Conservation (phyloP, 2,113 vertebrate species). For the Gambusia affinis region DNA sequence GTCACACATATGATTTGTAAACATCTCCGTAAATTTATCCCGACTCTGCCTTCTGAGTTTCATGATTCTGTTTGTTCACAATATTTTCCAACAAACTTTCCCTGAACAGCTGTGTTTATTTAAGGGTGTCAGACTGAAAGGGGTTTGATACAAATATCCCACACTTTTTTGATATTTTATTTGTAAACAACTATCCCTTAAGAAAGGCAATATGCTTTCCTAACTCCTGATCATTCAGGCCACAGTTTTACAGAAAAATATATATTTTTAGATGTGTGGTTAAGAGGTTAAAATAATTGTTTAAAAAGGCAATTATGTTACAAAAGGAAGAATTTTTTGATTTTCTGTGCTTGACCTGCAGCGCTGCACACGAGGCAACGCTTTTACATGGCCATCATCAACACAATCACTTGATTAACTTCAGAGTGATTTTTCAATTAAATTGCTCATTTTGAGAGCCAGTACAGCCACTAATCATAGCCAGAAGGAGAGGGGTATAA, state of each 20-base stretch:
- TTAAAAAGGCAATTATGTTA: not conserved
- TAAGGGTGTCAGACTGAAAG: too few species aligned
- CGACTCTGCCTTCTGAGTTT: too few species aligned
- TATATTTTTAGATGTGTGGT: not conserved
- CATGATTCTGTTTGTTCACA: too few species aligned
- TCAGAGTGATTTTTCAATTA: slow-evolving; percentile 64
- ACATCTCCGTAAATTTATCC: too few species aligned
- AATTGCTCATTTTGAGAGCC: slow-evolving; percentile 43
- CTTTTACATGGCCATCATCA: slow-evolving; percentile 27
- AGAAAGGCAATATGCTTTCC: not conserved
- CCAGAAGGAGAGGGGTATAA: slow-evolving; percentile 49
- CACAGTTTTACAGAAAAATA: not conserved
- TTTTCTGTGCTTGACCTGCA: slow-evolving; percentile 24
- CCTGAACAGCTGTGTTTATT: too few species aligned
- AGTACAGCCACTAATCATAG: slow-evolving; percentile 54
- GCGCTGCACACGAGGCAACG: slow-evolving; percentile 9
- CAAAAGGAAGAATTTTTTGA: slow-evolving; percentile 1
- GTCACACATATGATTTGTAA: too few species aligned
- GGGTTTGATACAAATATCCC: too few species aligned
- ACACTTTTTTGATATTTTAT: too few species aligned
- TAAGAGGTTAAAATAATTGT: not conserved
- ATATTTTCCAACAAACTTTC: too few species aligned
- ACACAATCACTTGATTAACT: slow-evolving; percentile 63
- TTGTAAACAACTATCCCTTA: too few species aligned
- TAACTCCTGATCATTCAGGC: not conserved